Conservation (phyloP, 2,797 vertebrate genomes). For the Lindbergichthys nudifrons region DNA sequence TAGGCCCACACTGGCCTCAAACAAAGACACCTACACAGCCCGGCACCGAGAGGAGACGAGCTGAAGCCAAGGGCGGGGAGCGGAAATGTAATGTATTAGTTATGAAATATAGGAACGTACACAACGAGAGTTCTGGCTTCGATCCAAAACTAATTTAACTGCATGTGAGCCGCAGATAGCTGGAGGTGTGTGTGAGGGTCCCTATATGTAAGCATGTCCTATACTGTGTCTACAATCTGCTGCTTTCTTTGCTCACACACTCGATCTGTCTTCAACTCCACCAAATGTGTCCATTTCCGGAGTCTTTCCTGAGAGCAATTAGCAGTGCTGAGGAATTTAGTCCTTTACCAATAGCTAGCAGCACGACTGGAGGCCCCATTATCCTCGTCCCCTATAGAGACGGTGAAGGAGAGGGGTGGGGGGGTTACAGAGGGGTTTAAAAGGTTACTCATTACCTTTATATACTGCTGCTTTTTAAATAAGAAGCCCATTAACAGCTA, state of each 20-base stretch:
- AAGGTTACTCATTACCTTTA: slow-evolving; percentile 55
- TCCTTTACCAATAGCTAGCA: slow-evolving; percentile 52
- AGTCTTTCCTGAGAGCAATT: slow-evolving; percentile 79
- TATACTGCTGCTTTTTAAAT: slow-evolving; percentile 39
- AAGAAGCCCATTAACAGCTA: slow-evolving; percentile 8
- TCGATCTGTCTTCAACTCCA: slow-evolving; percentile 66
- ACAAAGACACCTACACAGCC: slow-evolving; percentile 79
- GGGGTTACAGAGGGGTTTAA: slow-evolving; percentile 31
- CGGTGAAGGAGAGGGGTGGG: slow-evolving; percentile 20
- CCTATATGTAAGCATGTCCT: slow-evolving; percentile 23
- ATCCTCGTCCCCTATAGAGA: slow-evolving; percentile 70
- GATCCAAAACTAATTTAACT: slow-evolving; percentile 61
- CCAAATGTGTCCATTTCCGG: slow-evolving; percentile 78
- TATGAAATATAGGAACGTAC: slow-evolving; percentile 68
- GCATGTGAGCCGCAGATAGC: slow-evolving; percentile 42
- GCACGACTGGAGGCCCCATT: slow-evolving; percentile 69
- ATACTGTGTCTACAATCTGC: slow-evolving; percentile 15
- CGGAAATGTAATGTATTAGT: slow-evolving; percentile 76
- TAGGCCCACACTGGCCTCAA: slow-evolving; percentile 49
- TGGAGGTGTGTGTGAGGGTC: slow-evolving; percentile 40
- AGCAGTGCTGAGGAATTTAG: slow-evolving; percentile 75
- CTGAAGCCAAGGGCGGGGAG: slow-evolving; percentile 69
- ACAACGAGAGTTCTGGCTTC: slow-evolving; percentile 54
- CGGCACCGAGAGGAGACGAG: slow-evolving; percentile 47
- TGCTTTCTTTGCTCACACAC: slow-evolving; percentile 55